These are phyloP conservation scores for Anthonomus grandis DNA, from an alignment of 1,140 invertebrate species.

Conservation along the genomic window DNA sequence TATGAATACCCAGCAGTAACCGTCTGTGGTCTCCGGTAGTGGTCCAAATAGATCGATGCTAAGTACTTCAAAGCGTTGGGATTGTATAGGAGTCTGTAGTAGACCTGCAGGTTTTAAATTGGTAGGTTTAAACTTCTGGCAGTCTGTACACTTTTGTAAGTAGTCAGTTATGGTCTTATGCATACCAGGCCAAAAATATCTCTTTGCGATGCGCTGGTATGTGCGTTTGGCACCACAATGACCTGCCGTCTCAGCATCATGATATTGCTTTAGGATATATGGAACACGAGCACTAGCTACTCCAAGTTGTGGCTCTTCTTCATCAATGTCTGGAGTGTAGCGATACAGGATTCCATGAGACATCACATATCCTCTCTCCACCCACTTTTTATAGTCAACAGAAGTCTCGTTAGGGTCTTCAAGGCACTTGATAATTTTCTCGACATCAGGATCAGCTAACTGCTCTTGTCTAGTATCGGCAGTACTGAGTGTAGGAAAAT, in stretches of 20 bases:
- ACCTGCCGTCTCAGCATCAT: conserved; percentile 33
- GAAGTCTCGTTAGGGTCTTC: background rate
- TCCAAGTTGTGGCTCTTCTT: conserved; percentile 36
- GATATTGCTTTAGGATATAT: conserved; percentile 26
- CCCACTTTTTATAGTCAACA: conserved; percentile 9
- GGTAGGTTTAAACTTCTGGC: conserved; percentile 8
- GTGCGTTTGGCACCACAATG: conserved; percentile 31
- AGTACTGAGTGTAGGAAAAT: background rate
- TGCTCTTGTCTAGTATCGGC: conserved; percentile 1
- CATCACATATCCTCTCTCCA: conserved; percentile 29
- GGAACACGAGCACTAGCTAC: conserved; percentile 24
- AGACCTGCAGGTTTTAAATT: conserved; percentile 36
- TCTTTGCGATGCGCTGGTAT: conserved; percentile 8
- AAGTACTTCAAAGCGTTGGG: conserved; percentile 37
- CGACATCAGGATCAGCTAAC: conserved; percentile 5
- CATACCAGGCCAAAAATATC: conserved; percentile 12
- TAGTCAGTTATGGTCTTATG: background rate
- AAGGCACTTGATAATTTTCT: background rate
- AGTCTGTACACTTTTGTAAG: conserved; percentile 9
- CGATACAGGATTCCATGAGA: conserved; percentile 38
- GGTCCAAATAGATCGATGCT: conserved; percentile 38
- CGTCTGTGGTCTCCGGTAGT: conserved; percentile 11
- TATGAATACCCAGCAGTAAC: conserved; percentile 25
- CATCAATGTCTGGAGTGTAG: conserved; percentile 29
- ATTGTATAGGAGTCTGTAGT: conserved; percentile 33